Evolutionary conservation across 2,113 vertebrate genomes (phyloP).

Genomic region (Oncorhynchus gorbuscha): DNA sequence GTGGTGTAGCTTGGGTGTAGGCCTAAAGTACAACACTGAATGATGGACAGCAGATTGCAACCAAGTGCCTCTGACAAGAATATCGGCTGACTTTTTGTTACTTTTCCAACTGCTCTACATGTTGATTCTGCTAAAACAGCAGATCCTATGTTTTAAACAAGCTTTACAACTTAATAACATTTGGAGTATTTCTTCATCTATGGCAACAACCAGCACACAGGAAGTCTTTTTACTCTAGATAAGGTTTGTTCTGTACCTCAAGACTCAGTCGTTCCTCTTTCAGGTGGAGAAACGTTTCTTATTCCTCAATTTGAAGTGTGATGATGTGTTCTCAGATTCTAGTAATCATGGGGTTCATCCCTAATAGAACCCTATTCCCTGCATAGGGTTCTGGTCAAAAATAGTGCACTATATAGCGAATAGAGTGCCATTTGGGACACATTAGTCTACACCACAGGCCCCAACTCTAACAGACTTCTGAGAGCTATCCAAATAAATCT

Average conservation of each 20-base stretch:
- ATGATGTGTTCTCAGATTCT: neutral
- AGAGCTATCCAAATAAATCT: neutral
- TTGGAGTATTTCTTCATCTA: neutral
- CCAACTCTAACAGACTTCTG: neutral
- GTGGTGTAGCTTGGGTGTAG: neutral
- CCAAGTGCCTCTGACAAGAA: too few relatives aligned
- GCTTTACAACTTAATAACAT: neutral
- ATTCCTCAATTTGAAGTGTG: too few relatives aligned
- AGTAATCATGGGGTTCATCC: too few relatives aligned
- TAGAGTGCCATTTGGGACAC: too few relatives aligned
- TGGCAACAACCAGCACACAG: neutral
- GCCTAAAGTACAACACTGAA: neutral
- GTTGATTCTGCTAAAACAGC: too few relatives aligned
- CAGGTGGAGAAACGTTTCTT: neutral
- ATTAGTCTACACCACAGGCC: neutral
- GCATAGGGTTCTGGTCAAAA: too few relatives aligned
- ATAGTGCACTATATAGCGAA: too few relatives aligned
- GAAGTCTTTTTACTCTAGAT: neutral
- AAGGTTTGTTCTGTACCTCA: neutral
- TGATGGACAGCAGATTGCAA: neutral
- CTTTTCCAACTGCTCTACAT: too few relatives aligned
- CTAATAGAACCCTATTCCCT: too few relatives aligned
- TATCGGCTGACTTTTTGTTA: too few relatives aligned
- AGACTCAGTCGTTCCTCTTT: neutral
- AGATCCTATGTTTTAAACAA: too few relatives aligned